Base-by-base conservation (phyloP, 64 coral and sea anemone genomes). In the Dendronephthya gigantea region DNA sequence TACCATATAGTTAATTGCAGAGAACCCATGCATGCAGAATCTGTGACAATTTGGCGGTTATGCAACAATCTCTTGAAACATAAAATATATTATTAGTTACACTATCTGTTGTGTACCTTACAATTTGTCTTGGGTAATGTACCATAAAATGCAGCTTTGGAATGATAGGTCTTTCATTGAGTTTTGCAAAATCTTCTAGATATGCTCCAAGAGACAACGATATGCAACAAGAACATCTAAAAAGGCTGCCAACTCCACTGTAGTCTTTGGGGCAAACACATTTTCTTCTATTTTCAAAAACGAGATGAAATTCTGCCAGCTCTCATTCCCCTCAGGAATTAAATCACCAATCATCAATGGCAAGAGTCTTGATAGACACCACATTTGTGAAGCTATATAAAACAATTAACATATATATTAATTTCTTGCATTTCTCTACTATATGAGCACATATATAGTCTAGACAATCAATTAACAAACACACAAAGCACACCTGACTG, bases 131-230 rank as follows among this genome's bases (percentile, higher is more conserved):
- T 87, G 92, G 92, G 40, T 94, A 94, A 49, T 94, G 92, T 0
- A 94, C 88, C 92, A 94, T 94, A 14, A 84, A 86, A 43, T 94
- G 92, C 33, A 90, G 89, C 68, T 90, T 94, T 88, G 92, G 92
- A 35, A 94, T 94, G 17, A 56, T 1, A 13, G 25, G 3, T n/a
- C 81, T 39, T 9, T 87, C 37, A 88, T 90, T 29, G 5, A 94
- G 3, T 39, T 68, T 16, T 33, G 25, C 25, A 40, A 90, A 94
- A 13, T 82, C 86, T 27, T 68, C 51, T 29, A 90, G 86, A 40
- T 94, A 90, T 15, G 90, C 86, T 45, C 35, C 83, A 47, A 70
- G n/a, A n/a, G n/a, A n/a, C n/a, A n/a, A n/a, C n/a, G n/a, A n/a
- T n/a, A n/a, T n/a, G n/a, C n/a, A n/a, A n/a, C 51, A 0, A 92